phyloP scores from a whole-genome alignment of 2,113 vertebrate species.

The Semicossyphus pulcher region DNA sequence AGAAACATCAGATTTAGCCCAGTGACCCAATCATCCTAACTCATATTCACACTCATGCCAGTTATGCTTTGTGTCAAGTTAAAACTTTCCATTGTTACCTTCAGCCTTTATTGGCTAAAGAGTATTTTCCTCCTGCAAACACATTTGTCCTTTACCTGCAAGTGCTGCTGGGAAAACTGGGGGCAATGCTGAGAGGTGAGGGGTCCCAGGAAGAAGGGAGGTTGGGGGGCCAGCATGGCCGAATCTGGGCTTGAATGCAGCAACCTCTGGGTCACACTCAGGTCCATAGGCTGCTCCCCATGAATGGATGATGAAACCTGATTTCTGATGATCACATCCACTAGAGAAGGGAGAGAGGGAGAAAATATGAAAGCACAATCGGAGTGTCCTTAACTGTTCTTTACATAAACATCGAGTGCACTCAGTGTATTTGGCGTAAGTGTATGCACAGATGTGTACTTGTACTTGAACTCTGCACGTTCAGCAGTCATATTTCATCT shows the following conservation, averaged over 20 bases:
- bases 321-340: constrained; percentile 62
- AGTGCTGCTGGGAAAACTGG: constrained; percentile 78
- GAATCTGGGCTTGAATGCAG: constrained; percentile 80
- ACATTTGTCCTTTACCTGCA: constrained; percentile 75
- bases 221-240: constrained; percentile 84
- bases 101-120: background rate
- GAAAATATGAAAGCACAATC: background rate
- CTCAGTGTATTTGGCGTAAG: constrained; percentile 21
- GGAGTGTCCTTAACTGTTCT: background rate
- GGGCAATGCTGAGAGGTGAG: constrained; percentile 80
- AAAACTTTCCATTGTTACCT: too few species aligned
- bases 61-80: too few species aligned
- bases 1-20: constrained; percentile 3
- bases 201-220: constrained; percentile 83
- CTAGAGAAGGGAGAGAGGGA: constrained; percentile 50
- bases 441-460: constrained; percentile 28
- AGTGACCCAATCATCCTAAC: background rate
- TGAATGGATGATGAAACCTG: constrained; percentile 4
- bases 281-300: constrained; percentile 88
- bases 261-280: constrained; percentile 88
- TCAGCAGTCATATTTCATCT: constrained; percentile 44
- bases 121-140: background rate
- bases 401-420: constrained; percentile 29
- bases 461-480: constrained; percentile 31
- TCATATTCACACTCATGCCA: too few species aligned